phyloP scores from a whole-genome alignment of 2,797 vertebrate species.

The Phrynocephalus vlangalii region DNA sequence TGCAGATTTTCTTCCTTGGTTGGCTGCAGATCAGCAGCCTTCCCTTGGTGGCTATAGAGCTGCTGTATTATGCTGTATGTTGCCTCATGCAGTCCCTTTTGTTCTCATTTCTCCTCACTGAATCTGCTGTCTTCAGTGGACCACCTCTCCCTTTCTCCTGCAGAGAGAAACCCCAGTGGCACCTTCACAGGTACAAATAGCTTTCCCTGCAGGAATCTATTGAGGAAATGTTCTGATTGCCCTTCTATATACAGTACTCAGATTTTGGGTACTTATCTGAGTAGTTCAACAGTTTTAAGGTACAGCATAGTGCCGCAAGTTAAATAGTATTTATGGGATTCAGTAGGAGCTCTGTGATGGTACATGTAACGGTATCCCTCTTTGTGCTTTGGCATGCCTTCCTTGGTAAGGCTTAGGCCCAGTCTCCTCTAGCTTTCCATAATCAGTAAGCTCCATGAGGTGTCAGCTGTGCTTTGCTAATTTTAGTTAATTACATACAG shows the following conservation, averaged over 20 bases:
- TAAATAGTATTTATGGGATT: neutral
- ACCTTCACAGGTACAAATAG: neutral
- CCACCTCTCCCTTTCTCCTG: no score
- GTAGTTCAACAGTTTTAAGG: neutral
- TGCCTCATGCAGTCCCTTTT: neutral
- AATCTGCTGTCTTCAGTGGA: neutral
- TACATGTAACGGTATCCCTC: neutral
- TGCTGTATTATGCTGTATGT: neutral
- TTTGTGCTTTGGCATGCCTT: neutral
- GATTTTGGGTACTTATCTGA: neutral
- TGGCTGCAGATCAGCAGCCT: neutral
- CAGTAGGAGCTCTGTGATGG: neutral
- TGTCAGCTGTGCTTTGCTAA: no score
- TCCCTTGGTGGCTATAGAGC: neutral
- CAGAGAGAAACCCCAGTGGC: neutral
- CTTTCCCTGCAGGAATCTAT: neutral
- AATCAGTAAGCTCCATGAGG: neutral
- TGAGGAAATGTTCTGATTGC: neutral
- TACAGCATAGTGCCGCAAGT: neutral
- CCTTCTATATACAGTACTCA: neutral
- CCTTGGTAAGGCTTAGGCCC: neutral
- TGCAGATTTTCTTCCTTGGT: neutral
- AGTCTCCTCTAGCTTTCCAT: no score
- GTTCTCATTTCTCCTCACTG: no score
- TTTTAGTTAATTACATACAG: no score